Evolutionary conservation across 2,888 invertebrate genomes (phyloP).

Genomic region (Pandemis cinnamomeana): DNA sequence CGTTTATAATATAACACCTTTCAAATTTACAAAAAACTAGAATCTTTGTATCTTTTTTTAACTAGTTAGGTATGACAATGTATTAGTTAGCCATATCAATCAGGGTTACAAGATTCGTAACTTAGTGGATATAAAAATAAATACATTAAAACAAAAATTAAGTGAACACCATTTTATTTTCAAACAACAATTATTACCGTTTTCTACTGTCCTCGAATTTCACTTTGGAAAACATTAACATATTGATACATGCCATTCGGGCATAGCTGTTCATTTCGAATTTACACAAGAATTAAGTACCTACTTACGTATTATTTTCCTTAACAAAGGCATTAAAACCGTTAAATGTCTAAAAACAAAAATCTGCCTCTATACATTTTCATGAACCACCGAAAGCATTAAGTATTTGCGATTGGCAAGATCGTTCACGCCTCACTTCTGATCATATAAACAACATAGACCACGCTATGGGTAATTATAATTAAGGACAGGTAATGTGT

Average conservation of each 20-base stretch:
- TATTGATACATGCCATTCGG: background rate
- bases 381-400: slow-evolving; percentile 38
- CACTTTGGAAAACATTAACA: background rate
- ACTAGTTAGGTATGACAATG: no score
- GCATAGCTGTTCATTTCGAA: background rate
- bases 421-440: slow-evolving; percentile 41
- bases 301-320: background rate
- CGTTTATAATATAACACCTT: no score
- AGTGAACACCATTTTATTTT: slow-evolving; percentile 3
- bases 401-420: slow-evolving; percentile 48
- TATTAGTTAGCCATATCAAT: no score
- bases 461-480: background rate
- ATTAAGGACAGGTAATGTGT: slow-evolving; percentile 1
- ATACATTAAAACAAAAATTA: background rate
- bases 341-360: slow-evolving; percentile 34
- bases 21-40: no score
- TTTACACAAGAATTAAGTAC: background rate
- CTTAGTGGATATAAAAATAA: background rate
- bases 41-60: no score
- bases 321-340: background rate
- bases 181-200: background rate
- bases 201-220: background rate
- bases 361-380: slow-evolving; percentile 45
- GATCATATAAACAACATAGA: background rate
- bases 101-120: no score